Base-by-base conservation (phyloP, 2,797 vertebrate genomes). In the Halcyon leucocephala region DNA sequence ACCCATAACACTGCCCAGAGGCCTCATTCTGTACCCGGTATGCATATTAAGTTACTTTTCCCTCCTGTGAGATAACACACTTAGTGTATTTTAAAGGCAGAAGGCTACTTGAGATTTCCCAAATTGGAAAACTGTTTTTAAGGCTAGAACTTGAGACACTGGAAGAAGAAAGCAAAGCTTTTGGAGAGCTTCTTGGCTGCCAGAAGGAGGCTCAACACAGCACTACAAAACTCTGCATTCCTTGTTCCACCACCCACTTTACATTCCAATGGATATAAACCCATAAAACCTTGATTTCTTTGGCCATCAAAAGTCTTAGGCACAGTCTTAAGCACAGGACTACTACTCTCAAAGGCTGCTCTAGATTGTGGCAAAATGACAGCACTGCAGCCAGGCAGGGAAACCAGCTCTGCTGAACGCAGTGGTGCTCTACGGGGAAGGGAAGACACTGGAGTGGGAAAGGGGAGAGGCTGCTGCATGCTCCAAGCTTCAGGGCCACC, bases 31-130 rank as follows among this genome's bases (percentile, higher is more conserved):
- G 21, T 31, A 33, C 87, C 82, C 46, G 39, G 58, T n/a, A 18
- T 6, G 72, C 76, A 82, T 54, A n/a, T 7, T 15, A 44, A 90
- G 65, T 22, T 20, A 35, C 44, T 93, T 79, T 13, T 7, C 57
- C 35, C 39, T 64, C 61, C 79, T n/a, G 49, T 35, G 69, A 89
- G 72, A 41, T 12, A 86, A 85, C 39, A 41, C n/a, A 58, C 14
- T 67, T n/a, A 39, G 19, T 19, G 26, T 35, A 14, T 31, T 60
- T 80, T 83, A 89, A 91, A 85, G 74, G 61, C 54, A 94, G 48
- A 78, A 78, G 46, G 49, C 69, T 91, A 60, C 66, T 37, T n/a
- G 46, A 91, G 80, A 51, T 69, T 81, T 92, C 58, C 70, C 57
- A 86, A 55, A 58, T 3, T 21, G 55, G 67, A 77, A 61, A 57